Percentiles rank a stretch among this genome's conserved stretches.
These are phyloP conservation scores for Rhogogaster chlorosoma DNA, from an alignment of 2,888 invertebrate genomes.

Conservation along the genomic window DNA sequence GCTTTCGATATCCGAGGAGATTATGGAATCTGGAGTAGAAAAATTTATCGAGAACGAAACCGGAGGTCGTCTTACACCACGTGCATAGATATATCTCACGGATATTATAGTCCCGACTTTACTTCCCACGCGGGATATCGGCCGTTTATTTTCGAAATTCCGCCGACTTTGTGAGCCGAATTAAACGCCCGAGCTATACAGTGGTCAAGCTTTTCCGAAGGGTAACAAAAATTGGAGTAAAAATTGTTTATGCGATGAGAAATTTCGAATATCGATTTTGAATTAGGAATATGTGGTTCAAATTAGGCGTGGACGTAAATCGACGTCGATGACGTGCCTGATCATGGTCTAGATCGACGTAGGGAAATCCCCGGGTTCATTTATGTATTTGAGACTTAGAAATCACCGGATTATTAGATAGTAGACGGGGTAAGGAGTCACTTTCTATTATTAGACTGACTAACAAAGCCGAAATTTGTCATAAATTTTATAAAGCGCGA, in stretches of 20 bases:
- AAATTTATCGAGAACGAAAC: conserved; percentile 1
- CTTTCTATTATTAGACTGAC: not conserved
- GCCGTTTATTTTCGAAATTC: conserved; percentile 30
- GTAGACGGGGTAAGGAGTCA: not conserved
- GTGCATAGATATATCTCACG: not conserved
- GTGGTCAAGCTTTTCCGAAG: not conserved
- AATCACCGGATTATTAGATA: not conserved
- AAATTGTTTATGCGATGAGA: not conserved
- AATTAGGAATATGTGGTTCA: not conserved
- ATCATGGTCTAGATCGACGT: not conserved
- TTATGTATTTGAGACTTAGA: not conserved
- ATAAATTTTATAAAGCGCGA: not conserved
- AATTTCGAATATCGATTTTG: not conserved
- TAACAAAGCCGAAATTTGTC: not conserved
- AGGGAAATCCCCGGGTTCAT: not conserved
- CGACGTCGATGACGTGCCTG: not conserved
- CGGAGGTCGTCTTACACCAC: not conserved
- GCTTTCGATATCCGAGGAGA: not conserved
- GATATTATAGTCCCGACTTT: not conserved
- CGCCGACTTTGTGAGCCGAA: not conserved
- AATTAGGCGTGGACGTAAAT: not conserved
- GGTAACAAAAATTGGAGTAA: not conserved
- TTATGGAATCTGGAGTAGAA: not conserved
- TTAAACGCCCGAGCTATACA: not conserved
- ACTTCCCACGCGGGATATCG: conserved; percentile 26